phyloP scores from a whole-genome alignment of 2,797 vertebrate species.

The Gymnocypris eckloni region DNA sequence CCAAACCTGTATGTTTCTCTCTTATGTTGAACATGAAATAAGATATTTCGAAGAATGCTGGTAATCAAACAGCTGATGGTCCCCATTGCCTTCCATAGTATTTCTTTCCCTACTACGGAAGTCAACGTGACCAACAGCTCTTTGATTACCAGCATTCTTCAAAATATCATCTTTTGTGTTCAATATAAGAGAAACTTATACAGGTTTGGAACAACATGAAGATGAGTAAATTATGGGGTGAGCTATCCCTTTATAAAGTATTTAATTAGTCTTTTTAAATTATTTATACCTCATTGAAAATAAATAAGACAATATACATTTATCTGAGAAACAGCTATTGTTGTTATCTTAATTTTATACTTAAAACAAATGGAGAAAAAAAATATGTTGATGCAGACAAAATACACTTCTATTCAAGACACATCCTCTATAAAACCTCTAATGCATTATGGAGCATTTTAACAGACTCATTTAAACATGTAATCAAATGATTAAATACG shows the following conservation, averaged over 20 bases:
- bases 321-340: neutral
- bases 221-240: neutral
- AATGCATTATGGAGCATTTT: too few species aligned
- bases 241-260: neutral
- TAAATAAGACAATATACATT: neutral
- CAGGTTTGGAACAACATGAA: neutral
- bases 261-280: too few species aligned
- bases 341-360: neutral
- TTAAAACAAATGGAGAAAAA: too few species aligned
- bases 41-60: too few species aligned
- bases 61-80: neutral
- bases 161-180: neutral
- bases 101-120: neutral
- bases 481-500: neutral
- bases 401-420: neutral
- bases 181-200: neutral
- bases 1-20: neutral
- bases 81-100: neutral
- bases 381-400: too few species aligned
- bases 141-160: neutral
- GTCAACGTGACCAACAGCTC: neutral
- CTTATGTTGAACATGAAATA: too few species aligned
- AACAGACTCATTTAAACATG: neutral
- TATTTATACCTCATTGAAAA: neutral
- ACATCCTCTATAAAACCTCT: neutral